phyloP scores from a whole-genome alignment of 2,888 invertebrate species.

The Cylindroiulus punctatus region DNA sequence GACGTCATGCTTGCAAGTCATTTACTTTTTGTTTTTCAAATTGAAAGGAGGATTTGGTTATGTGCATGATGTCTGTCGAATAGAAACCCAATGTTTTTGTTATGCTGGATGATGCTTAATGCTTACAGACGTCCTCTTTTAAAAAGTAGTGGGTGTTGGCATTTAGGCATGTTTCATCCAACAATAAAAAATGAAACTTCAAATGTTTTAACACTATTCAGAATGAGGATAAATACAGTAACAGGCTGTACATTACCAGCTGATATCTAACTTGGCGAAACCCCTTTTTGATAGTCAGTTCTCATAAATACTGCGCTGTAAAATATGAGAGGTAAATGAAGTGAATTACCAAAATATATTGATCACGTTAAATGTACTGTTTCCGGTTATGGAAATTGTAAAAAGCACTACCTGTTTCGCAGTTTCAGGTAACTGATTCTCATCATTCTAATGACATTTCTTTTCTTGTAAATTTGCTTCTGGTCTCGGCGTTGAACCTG shows the following conservation, averaged over 20 bases:
- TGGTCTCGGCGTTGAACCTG: not conserved
- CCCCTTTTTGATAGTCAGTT: not conserved
- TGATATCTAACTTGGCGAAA: not conserved
- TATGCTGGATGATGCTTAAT: not conserved
- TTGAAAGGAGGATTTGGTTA: not conserved
- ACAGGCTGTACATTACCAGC: not conserved
- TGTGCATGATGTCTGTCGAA: not conserved
- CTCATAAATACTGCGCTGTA: not conserved
- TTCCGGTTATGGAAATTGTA: not conserved
- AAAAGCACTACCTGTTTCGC: not conserved
- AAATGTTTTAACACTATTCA: not conserved
- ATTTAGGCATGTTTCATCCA: not conserved
- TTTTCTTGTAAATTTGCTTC: not conserved
- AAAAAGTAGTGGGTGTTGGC: slow-evolving; percentile 3
- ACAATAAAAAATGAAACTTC: not conserved
- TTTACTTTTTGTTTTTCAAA: not conserved
- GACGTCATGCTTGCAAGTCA: not conserved
- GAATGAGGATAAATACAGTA: not conserved
- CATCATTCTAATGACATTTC: not conserved
- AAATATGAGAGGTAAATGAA: not conserved
- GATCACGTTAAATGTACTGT: not conserved
- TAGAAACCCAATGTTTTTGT: not conserved
- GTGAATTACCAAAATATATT: no score
- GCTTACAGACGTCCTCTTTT: not conserved
- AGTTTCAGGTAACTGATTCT: not conserved